Conservation (phyloP, 2,888 invertebrate genomes). For the Trissolcus brochymenae region DNA sequence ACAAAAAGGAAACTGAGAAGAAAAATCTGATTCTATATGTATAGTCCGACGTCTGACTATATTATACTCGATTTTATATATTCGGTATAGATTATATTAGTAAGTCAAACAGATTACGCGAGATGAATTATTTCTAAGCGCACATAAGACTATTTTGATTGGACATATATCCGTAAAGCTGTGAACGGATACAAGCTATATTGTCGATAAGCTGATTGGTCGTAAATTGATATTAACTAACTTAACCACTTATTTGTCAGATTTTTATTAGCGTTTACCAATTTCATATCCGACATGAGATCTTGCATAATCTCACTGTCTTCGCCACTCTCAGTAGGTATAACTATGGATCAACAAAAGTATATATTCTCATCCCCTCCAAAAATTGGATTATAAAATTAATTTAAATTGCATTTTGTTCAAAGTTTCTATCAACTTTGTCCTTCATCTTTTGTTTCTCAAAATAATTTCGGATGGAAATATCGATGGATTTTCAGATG, state of each 20-base stretch:
- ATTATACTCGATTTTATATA: neutral
- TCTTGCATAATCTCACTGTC: no score
- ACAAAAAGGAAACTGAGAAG: neutral
- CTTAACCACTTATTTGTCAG: conserved; percentile 10
- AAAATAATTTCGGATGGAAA: no score
- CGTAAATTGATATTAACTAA: conserved; percentile 27
- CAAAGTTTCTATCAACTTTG: no score
- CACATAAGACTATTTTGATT: conserved; percentile 33
- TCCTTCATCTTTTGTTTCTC: no score
- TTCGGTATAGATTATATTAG: conserved; percentile 9
- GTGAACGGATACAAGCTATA: conserved; percentile 17
- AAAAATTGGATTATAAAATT: no score
- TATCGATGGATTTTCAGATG: no score
- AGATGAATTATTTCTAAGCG: conserved; percentile 27
- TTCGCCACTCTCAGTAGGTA: no score
- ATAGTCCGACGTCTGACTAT: neutral
- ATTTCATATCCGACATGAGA: no score
- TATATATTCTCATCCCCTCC: no score
- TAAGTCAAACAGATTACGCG: conserved; percentile 11
- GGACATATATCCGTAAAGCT: conserved; percentile 18
- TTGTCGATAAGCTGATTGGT: conserved; percentile 22
- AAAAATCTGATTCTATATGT: neutral
- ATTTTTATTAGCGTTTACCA: conserved; percentile 7
- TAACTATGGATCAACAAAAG: no score
- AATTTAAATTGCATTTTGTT: no score